Base-by-base conservation (phyloP, 2,113 vertebrate genomes). In the Gyps fulvus region DNA sequence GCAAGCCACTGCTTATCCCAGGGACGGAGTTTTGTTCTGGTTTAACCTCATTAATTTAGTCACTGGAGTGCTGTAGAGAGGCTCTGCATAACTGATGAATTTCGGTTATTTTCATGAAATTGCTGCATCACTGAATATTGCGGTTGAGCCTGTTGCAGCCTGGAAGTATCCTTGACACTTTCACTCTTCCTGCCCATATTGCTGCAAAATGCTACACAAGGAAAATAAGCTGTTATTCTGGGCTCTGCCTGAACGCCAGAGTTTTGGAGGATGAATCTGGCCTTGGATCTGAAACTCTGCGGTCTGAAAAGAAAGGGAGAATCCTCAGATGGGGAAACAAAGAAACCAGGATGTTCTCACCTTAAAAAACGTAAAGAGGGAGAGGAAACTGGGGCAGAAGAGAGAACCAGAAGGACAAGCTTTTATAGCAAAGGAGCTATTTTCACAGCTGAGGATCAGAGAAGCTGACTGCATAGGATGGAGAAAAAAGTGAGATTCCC, bases 1-100 rank as follows among this genome's bases (percentile, higher is more conserved):
- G 89, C 92, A 97, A 95, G 94, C 76, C 81, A 34, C 65, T 94
- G 77, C 96, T 73, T 94, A 91, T 97, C 91, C 93, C 81, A 66
- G 87, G 91, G 93, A 87, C 6, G 4, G 82, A 63, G 42, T 77
- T 96, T 79, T 91, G 13, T 76, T 95, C 93, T 91, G 58, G 16
- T 80, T 96, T 91, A 94, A 87, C 81, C 49, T 95, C 57, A 40
- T 55, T 81, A 73, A 65, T 92, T 88, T 84, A 92, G 74, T 95
- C 85, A 80, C 52, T 62, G 47, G 31, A 27, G 65, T 82, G 77
- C 61, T 93, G 40, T 38, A 61, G 52, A 91, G 18, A 92, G 4
- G 17, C 29, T 92, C 74, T 86, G 79, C 50, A 50, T 83, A 86
- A 86, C 49, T 70, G 74, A 70, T 47, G 55, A 90, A 77, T 94